Percentiles rank a stretch among this genome's conserved stretches.
Evolutionary conservation across 2,113 vertebrate species (phyloP).

Genomic region (Suricata suricatta): DNA sequence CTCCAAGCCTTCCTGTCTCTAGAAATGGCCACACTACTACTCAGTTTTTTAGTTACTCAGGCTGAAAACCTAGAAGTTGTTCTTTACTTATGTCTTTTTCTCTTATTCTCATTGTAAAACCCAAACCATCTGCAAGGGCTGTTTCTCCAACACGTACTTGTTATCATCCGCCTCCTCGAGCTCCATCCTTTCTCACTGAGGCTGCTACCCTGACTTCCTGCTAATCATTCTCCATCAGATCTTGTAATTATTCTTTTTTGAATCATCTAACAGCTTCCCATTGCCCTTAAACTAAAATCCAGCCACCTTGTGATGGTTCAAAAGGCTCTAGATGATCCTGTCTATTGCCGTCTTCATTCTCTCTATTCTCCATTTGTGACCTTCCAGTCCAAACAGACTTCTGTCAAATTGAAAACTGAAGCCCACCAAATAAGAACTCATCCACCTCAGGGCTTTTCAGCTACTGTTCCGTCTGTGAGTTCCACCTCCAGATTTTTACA

Average conservation of each 20-base stretch:
- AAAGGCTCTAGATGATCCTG: neutral
- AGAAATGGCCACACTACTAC: neutral
- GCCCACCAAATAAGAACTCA: neutral
- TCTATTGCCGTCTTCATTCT: neutral
- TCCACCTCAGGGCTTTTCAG: neutral
- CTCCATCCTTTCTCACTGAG: neutral
- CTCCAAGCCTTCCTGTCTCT: neutral
- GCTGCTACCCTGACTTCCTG: neutral
- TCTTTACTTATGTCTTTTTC: neutral
- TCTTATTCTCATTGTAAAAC: neutral
- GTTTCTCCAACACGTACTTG: neutral
- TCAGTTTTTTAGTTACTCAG: neutral
- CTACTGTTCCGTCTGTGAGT: neutral
- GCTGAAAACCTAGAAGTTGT: neutral
- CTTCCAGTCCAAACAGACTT: neutral
- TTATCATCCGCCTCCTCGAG: rapidly evolving
- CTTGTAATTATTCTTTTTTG: neutral
- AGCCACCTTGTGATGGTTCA: neutral
- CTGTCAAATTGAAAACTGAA: neutral
- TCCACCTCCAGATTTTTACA: neutral
- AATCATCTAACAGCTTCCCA: neutral
- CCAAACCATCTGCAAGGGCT: neutral
- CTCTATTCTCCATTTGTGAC: neutral
- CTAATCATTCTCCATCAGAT: neutral
- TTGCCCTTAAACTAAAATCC: neutral